Evolutionary conservation across 2,888 invertebrate species (phyloP).

Genomic region (Herminia tarsipennalis): DNA sequence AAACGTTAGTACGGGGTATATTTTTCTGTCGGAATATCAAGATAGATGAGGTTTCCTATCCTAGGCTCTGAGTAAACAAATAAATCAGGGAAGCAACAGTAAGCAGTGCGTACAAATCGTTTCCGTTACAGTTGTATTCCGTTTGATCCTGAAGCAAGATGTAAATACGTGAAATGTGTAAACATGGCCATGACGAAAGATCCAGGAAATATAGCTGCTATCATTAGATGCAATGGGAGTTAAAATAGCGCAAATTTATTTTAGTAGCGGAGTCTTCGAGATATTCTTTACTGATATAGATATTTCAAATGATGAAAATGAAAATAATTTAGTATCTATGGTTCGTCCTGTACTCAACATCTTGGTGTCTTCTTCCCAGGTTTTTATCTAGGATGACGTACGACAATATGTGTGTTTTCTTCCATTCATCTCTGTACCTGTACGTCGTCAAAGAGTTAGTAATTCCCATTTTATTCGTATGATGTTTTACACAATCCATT

Average conservation of each 20-base stretch:
- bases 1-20: neutral
- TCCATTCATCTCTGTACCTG: too few relatives aligned
- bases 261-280: neutral
- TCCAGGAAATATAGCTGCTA: too few relatives aligned
- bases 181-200: neutral
- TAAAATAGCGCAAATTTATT: neutral
- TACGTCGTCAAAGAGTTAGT: too few relatives aligned
- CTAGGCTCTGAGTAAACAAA: constrained; percentile 17
- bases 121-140: constrained; percentile 2
- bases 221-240: neutral
- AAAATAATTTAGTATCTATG: too few relatives aligned
- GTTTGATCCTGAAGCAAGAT: neutral
- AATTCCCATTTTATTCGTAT: too few relatives aligned
- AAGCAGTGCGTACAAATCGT: constrained; percentile 4
- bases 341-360: too few relatives aligned
- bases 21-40: too few relatives aligned
- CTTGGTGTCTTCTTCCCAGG: too few relatives aligned
- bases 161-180: neutral
- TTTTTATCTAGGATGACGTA: too few relatives aligned
- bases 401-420: too few relatives aligned
- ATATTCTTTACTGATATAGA: neutral
- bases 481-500: too few relatives aligned
- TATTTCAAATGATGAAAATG: too few relatives aligned
- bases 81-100: constrained; percentile 27
- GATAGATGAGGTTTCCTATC: neutral